Base-by-base conservation (phyloP, 2,113 vertebrate genomes). In the Cairina moschata region DNA sequence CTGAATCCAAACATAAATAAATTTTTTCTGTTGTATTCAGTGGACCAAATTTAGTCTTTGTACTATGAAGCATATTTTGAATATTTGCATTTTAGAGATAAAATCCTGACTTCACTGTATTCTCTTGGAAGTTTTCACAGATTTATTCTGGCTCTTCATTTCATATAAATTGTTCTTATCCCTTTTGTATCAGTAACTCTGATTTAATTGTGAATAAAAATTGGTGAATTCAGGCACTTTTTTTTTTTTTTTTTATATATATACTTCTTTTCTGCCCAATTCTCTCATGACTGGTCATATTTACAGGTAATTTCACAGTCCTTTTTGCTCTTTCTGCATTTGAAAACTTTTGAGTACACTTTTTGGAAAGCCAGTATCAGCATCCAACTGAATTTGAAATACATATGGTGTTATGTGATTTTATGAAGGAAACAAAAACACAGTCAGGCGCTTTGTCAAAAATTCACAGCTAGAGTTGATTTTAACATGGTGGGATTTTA, bases 1-100 rank as follows among this genome's bases (percentile, higher is more conserved):
- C 5, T 8, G 13, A 86, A 88, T 52, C 0, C 1, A 59, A 17
- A 6, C 62, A 3, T 0, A 31, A 0, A 5, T 44, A 23, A 13
- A 13, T 52, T 11, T 52, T 25, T 52, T 11, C 31, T 5, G 3
- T 40, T 3, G 1, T 9, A 2, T 58, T 86, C 29, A 71, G 13
- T 10, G 71, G 8, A 11, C 1, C 8, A 83, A 32, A 60, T 58
- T 5, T 77, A 1, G 3, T 34, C 22, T 74, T 65, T 67, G 6
- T 84, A 21, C 18, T 67, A 6, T 7, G 1, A 25, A 75, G 10
- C 2, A 32, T 3, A 74, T 44, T 58, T 40, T 66, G 7, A 62
- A 56, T 26, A 5, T 16, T 54, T 66, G 6, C 4, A 72, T 58
- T 54, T 71, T 68, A 12, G 50, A 58, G 17, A 54, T 42, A 90